Evolutionary conservation across 2,888 invertebrate species (phyloP).

Genomic region (Cordylochernes scorpioides): DNA sequence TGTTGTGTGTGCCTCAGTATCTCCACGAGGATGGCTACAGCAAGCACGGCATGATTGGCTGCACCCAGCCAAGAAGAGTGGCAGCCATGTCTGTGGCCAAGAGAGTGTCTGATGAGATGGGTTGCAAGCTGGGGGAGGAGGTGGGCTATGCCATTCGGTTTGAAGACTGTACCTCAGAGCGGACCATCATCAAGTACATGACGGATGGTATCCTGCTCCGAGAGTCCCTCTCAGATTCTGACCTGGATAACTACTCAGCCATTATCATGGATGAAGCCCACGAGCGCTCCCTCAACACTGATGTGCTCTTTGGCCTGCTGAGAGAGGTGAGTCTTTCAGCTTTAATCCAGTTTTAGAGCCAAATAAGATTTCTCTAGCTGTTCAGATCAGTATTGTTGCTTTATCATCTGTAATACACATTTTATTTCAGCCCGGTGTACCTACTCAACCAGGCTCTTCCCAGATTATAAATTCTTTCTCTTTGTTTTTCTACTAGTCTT

Average conservation of each 20-base stretch:
- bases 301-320: conserved; percentile 83
- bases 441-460: too few species aligned
- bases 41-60: conserved; percentile 72
- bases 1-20: conserved; percentile 28
- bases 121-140: conserved; percentile 56
- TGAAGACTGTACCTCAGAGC: conserved; percentile 87
- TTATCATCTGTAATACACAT: too few species aligned
- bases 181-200: conserved; percentile 91
- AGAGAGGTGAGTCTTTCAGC: conserved; percentile 39
- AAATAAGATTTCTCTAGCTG: too few species aligned
- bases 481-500: too few species aligned
- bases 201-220: conserved; percentile 92
- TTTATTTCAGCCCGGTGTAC: too few species aligned
- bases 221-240: conserved; percentile 82
- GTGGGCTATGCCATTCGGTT: conserved; percentile 98
- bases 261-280: conserved; percentile 99
- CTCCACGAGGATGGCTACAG: conserved; percentile 90
- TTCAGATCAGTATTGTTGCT: too few species aligned
- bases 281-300: conserved; percentile 86
- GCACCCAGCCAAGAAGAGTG: conserved; percentile 81
- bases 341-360: not conserved
- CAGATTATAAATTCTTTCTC: too few species aligned
- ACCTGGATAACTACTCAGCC: conserved; percentile 85
- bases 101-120: conserved; percentile 93
- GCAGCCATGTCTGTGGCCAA: conserved; percentile 99